phyloP scores from a whole-genome alignment of 2,888 invertebrate species.

The Diadromus collaris region DNA sequence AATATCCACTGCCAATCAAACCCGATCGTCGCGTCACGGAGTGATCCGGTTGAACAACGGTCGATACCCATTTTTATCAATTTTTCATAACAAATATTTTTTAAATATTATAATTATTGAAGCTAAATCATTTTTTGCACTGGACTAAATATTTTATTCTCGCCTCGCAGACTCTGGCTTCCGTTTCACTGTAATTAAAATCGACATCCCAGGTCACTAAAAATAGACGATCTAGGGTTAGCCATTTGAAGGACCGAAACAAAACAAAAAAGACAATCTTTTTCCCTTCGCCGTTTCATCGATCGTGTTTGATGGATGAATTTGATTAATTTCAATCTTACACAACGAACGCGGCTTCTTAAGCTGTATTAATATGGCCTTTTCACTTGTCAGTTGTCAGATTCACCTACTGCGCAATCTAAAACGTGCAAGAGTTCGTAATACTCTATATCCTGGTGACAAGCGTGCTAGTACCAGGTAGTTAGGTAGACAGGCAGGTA shows the following conservation, averaged over 20 bases:
- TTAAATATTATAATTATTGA: background rate
- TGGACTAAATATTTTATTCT: no score
- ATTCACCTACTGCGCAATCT: background rate
- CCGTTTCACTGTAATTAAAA: background rate
- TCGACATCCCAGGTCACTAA: no score
- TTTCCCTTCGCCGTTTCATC: no score
- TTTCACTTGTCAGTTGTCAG: background rate
- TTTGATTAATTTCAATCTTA: background rate
- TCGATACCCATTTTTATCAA: background rate
- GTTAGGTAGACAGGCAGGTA: background rate
- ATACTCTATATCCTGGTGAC: background rate
- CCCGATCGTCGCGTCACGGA: background rate
- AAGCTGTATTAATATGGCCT: background rate
- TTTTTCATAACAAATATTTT: background rate
- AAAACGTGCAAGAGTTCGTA: background rate
- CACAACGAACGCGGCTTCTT: background rate
- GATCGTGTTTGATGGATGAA: background rate
- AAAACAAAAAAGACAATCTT: no score
- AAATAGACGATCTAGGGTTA: background rate
- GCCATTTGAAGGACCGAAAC: no score
- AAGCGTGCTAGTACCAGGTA: background rate
- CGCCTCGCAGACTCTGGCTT: no score
- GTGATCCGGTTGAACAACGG: background rate
- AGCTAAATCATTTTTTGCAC: background rate
- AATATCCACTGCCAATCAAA: background rate